Evolutionary conservation across 2,797 vertebrate species (phyloP), one percentile per base, ranked within the genome.

Genomic region (Crocidura indochinensis): DNA sequence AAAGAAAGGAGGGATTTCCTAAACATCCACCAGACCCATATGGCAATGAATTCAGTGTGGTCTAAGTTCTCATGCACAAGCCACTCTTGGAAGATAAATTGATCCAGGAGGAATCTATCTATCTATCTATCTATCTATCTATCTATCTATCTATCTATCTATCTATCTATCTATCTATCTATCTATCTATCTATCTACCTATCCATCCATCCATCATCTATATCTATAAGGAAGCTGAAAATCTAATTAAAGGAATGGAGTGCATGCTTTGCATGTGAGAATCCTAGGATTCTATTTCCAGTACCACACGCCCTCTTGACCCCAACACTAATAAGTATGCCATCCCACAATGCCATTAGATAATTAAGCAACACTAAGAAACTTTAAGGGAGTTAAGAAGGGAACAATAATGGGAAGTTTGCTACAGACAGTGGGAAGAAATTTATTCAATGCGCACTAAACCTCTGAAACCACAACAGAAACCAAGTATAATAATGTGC

Each of bases 11-110:
- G 24, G 46, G 62, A 19, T 71, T 53, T 68, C 47, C 83, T 75
- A 51, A 82, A 64, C 11, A 60, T 60, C 62, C n/a, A 26, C 22
- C 29, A 49, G n/a, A n/a, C n/a, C 73, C n/a, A 81, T 53, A 38
- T 0, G 26, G 47, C 44, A 92, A 51, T 47, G 92, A 73, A 26
- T 4, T 1, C 12, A 73, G 56, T 6, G 29, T 31, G 24, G 29
- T n/a, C 29, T 68, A 76, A 26, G 22, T 56, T 77, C 29, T 31
- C 74, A 31, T 22, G 47, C 15, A 26, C 3, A 38, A 26, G 27
- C 90, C 44, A 91, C 38, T 56, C 44, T 15, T 69, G 26, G 38
- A 82, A 8, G 77, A 90, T 47, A 73, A 74, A 94, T 53, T 22
- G 56, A 92, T 82, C 56, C 44, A 79, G 62, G 65, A 87, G 60